Conservation (phyloP, 2,113 vertebrate species). For the Oreochromis aureus region DNA sequence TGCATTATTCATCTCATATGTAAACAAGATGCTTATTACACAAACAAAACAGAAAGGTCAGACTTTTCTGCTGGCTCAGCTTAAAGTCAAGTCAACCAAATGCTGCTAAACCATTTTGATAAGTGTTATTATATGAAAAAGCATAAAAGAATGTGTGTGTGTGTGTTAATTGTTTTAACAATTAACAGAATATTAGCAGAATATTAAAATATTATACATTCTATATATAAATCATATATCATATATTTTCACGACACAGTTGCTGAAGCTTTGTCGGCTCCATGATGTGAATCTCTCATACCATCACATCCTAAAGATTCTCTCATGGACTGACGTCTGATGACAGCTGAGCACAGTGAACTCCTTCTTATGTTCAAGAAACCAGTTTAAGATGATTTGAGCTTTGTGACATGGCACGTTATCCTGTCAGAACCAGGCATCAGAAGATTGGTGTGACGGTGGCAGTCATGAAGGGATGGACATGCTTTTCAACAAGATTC, state of each 20-base stretch:
- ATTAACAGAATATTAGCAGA: not conserved
- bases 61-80: slow-evolving; percentile 1
- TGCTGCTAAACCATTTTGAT: not conserved
- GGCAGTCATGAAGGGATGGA: not conserved
- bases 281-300: not conserved
- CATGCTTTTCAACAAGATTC: not conserved
- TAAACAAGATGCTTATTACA: slow-evolving; percentile 7
- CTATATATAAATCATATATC: not conserved
- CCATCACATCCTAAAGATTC: not conserved
- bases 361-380: not conserved
- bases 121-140: not conserved
- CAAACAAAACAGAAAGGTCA: not conserved
- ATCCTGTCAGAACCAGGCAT: not conserved
- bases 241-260: not conserved
- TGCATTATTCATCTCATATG: not conserved
- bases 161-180: not conserved
- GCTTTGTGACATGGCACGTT: not conserved
- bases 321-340: not conserved
- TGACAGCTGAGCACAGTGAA: not conserved
- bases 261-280: not conserved
- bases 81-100: not conserved
- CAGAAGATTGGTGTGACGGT: not conserved
- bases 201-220: not conserved
- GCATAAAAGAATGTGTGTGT: not conserved
- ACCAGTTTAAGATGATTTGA: not conserved